Percentiles rank a stretch among this genome's conserved stretches.
phyloP scores from a whole-genome alignment of 2,888 invertebrate genomes.

The Tipula vernalis region DNA sequence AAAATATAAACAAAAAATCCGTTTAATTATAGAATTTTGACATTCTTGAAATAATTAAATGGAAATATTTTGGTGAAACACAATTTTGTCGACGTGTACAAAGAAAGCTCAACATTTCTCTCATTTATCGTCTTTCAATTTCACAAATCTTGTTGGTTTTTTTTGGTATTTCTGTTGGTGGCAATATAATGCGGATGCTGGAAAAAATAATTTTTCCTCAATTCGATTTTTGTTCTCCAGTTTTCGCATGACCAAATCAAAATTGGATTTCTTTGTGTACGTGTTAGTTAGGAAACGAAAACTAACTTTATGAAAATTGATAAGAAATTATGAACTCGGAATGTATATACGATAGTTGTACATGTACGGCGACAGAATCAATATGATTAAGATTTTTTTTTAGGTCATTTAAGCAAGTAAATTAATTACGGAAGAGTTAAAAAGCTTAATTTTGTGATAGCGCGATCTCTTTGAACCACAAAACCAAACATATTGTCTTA shows the following conservation, averaged over 20 bases:
- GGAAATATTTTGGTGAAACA: not conserved
- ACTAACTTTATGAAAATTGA: constrained; percentile 4
- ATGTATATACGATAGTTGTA: not conserved
- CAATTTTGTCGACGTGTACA: not conserved
- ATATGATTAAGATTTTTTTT: not conserved
- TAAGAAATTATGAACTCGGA: not conserved
- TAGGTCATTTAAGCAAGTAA: not conserved
- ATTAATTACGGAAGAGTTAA: not conserved
- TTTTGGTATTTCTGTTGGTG: not conserved
- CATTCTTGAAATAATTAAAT: not conserved
- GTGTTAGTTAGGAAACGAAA: not conserved
- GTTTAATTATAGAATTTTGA: not conserved
- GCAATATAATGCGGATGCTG: not conserved
- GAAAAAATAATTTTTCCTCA: not conserved
- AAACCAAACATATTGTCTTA: not conserved
- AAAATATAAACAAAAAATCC: not conserved
- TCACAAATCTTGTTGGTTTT: not conserved
- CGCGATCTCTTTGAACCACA: too few relatives aligned
- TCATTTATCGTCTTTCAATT: not conserved
- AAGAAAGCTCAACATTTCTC: not conserved
- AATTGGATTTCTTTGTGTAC: not conserved
- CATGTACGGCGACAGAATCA: not conserved
- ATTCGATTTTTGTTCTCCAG: not conserved
- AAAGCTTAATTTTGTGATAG: too few relatives aligned
- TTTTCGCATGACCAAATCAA: not conserved